These are phyloP conservation scores for Microtus ochrogaster DNA, from an alignment of 2,113 vertebrate species.

Conservation along the genomic window DNA sequence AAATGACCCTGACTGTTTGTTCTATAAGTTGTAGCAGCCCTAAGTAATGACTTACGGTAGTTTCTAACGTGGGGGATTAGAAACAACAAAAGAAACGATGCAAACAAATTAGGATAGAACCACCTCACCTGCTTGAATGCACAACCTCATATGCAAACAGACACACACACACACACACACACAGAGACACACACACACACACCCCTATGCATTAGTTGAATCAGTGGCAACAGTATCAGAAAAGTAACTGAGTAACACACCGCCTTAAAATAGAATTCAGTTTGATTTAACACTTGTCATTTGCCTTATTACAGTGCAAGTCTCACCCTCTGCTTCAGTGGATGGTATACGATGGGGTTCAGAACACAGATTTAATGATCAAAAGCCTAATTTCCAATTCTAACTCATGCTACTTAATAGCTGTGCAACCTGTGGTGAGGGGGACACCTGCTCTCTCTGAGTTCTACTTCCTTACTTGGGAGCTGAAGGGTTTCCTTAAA, in stretches of 20 bases:
- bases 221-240: not conserved
- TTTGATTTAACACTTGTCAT: not conserved
- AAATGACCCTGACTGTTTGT: conserved; percentile 63
- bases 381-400: conserved; percentile 41
- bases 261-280: not conserved
- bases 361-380: not conserved
- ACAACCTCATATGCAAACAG: not conserved
- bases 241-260: not conserved
- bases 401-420: not conserved
- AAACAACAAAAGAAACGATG: conserved; percentile 13
- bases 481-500: not conserved
- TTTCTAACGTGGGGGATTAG: conserved; percentile 43
- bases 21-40: conserved; percentile 16
- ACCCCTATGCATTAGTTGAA: not conserved
- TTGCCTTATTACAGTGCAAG: not conserved
- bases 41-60: conserved; percentile 37
- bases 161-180: not conserved
- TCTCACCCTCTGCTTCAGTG: not conserved
- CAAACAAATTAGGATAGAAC: conserved; percentile 23
- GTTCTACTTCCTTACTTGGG: not conserved
- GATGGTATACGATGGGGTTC: not conserved
- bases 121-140: not conserved
- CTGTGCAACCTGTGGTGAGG: not conserved
- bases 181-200: too few species aligned
- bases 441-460: not conserved